Percentiles rank a stretch among this genome's conserved stretches.
Conservation (phyloP, 2,113 vertebrate genomes). For the Ophiodon elongatus region DNA sequence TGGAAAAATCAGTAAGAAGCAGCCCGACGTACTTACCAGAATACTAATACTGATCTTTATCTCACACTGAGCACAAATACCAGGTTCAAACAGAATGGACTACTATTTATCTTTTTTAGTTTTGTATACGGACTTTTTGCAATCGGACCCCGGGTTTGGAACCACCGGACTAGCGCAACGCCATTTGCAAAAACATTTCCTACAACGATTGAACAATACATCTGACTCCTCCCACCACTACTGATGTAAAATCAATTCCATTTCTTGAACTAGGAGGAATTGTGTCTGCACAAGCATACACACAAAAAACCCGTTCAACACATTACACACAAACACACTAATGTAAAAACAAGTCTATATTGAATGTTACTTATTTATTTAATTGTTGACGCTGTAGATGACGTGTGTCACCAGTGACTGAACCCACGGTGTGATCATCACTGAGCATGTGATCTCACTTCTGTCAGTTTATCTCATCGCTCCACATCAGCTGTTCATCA, state of each 20-base stretch:
- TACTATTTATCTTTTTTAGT: no score
- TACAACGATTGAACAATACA: not conserved
- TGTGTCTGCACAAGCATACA: not conserved
- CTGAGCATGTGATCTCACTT: slow-evolving; percentile 28
- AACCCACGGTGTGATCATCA: not conserved
- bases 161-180: no score
- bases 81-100: no score
- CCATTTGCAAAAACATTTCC: not conserved
- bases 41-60: no score
- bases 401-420: not conserved
- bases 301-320: not conserved
- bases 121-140: no score
- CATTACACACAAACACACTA: not conserved
- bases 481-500: slow-evolving; percentile 42
- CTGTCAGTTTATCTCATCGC: slow-evolving; percentile 16
- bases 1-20: not conserved
- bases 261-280: not conserved
- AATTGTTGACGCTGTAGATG: not conserved
- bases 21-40: no score
- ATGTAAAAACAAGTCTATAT: not conserved
- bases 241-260: not conserved
- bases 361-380: not conserved
- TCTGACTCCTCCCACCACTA: not conserved
- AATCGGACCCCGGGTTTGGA: no score
- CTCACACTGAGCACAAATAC: no score